phyloP scores from a whole-genome alignment of 2,113 vertebrate species.

The Pedetes capensis region DNA sequence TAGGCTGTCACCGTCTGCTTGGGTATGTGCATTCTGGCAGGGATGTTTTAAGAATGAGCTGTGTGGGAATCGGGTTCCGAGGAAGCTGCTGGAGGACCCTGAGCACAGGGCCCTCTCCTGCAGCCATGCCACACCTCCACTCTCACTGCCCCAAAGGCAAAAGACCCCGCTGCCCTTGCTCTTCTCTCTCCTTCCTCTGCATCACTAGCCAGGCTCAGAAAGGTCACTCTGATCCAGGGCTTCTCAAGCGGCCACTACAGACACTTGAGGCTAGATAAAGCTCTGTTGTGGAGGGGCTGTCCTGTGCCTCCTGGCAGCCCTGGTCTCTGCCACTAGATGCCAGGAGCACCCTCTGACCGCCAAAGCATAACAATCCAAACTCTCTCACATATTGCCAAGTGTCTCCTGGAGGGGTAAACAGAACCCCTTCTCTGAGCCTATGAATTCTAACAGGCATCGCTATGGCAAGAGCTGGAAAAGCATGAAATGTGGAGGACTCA shows the following conservation, averaged over 20 bases:
- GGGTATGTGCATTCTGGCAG: not conserved
- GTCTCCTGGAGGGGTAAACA: not conserved
- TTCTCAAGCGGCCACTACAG: not conserved
- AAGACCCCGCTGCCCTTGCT: not conserved
- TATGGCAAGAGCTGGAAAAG: not conserved
- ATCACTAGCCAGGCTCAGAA: not conserved
- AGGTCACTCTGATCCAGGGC: not conserved
- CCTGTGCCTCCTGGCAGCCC: not conserved
- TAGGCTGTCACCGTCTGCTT: not conserved
- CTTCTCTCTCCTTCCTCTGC: not conserved
- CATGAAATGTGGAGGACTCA: not conserved
- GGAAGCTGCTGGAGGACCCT: not conserved
- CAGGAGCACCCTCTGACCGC: not conserved
- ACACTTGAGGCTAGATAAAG: not conserved
- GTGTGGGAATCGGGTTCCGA: fast-evolving
- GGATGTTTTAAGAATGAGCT: not conserved
- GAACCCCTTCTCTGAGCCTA: not conserved
- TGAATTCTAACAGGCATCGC: not conserved
- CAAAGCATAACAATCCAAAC: not conserved
- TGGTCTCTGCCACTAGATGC: not conserved
- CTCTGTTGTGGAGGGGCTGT: not conserved
- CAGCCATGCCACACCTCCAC: not conserved
- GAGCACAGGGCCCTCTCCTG: not conserved
- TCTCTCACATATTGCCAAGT: not conserved
- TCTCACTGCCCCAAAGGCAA: not conserved